These are phyloP conservation scores for Nixonia krombeini DNA, from an alignment of 1,140 invertebrate species.

Conservation along the genomic window DNA sequence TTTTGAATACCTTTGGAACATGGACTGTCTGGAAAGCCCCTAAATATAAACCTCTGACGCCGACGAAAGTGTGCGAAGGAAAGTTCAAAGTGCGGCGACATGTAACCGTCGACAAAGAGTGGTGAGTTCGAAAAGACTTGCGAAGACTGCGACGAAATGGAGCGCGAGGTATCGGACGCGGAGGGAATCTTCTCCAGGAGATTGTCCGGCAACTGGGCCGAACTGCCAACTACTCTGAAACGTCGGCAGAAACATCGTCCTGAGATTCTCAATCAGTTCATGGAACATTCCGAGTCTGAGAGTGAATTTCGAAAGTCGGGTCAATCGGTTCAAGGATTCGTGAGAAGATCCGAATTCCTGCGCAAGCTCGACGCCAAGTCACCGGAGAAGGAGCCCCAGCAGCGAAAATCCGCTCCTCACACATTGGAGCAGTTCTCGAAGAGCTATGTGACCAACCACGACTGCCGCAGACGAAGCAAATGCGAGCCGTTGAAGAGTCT, in stretches of 20 bases:
- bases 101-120: no score
- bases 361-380: constrained; percentile 52
- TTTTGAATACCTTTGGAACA: no score
- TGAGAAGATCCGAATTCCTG: constrained; percentile 62
- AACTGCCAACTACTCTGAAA: constrained; percentile 66
- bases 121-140: neutral
- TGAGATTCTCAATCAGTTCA: constrained; percentile 67
- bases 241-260: constrained; percentile 66
- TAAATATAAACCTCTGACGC: no score
- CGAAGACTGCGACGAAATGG: constrained; percentile 50
- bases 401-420: constrained; percentile 17
- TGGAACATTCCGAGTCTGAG: constrained; percentile 63
- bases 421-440: constrained; percentile 13
- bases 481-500: constrained; percentile 38
- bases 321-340: constrained; percentile 51
- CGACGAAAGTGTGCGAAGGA: no score
- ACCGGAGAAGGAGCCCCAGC: constrained; percentile 14
- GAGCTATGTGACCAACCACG: constrained; percentile 17
- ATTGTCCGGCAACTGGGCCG: constrained; percentile 65
- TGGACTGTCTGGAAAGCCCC: no score
- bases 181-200: constrained; percentile 65
- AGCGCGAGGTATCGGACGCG: constrained; percentile 65
- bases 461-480: constrained; percentile 22
- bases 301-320: constrained; percentile 54
- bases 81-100: no score